Evolutionary conservation across 2,113 vertebrate genomes (phyloP).

Genomic region (Danionella cerebrum): DNA sequence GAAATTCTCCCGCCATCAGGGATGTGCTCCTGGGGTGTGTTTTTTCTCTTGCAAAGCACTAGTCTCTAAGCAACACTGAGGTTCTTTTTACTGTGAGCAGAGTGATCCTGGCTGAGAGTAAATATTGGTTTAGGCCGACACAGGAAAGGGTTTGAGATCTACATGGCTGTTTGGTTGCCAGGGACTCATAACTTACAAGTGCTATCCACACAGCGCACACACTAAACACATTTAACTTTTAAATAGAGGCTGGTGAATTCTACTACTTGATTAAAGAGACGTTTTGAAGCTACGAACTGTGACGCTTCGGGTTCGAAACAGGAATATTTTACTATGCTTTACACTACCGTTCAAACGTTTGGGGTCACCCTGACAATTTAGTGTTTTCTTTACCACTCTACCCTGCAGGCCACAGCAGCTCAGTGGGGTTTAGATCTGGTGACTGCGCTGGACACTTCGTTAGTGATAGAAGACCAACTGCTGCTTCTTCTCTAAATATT

Average conservation of each 20-base stretch:
- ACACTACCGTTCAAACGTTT: too few relatives aligned
- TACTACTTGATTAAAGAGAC: background rate
- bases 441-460: too few relatives aligned
- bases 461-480: too few relatives aligned
- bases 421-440: too few relatives aligned
- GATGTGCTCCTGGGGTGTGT: constrained; percentile 4
- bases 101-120: constrained; percentile 36
- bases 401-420: too few relatives aligned
- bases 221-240: constrained; percentile 11
- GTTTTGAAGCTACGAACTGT: background rate
- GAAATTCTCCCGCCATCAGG: constrained; percentile 20
- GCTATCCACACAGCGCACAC: constrained; percentile 2
- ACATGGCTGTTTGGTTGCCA: constrained; percentile 14
- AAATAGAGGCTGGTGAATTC: background rate
- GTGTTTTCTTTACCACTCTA: too few relatives aligned
- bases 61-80: constrained; percentile 42
- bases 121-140: constrained; percentile 48
- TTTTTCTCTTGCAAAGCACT: constrained; percentile 10
- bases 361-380: too few relatives aligned
- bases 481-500: too few relatives aligned
- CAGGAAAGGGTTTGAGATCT: constrained; percentile 36
- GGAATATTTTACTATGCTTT: too few relatives aligned
- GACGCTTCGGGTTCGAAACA: background rate
- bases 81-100: constrained; percentile 29
- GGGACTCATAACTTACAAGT: constrained; percentile 20